Percentiles rank a stretch among this genome's conserved stretches.
Evolutionary conservation across 1,140 invertebrate genomes (phyloP).

Genomic region (Drosophila arizonae): DNA sequence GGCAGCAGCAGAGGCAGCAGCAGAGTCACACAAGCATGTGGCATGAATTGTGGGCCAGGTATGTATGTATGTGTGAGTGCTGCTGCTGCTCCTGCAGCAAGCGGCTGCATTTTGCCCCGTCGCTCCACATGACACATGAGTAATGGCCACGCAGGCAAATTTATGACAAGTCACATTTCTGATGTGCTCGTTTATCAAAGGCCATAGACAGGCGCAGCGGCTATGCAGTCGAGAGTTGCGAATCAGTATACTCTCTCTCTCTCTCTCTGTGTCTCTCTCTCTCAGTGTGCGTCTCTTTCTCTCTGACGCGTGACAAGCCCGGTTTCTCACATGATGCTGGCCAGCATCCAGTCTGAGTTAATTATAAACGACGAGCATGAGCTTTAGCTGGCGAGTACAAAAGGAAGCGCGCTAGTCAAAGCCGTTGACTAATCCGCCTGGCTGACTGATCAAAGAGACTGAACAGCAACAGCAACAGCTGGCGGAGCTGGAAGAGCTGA

Average conservation of each 20-base stretch:
- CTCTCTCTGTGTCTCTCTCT: neutral
- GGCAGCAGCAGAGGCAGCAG: neutral
- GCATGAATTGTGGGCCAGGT: constrained; percentile 6
- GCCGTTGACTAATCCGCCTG: constrained; percentile 65
- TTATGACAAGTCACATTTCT: constrained; percentile 82
- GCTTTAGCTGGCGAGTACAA: constrained; percentile 45
- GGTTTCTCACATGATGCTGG: constrained; percentile 47
- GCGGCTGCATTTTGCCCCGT: constrained; percentile 29
- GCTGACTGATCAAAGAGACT: constrained; percentile 71
- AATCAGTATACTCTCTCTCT: neutral
- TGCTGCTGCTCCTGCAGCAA: constrained; percentile 38
- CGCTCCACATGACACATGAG: constrained; percentile 79
- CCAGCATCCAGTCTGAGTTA: constrained; percentile 56
- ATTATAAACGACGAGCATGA: constrained; percentile 77
- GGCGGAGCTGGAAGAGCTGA: neutral
- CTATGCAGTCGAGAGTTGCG: neutral
- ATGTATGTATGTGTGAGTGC: constrained; percentile 1
- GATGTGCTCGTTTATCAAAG: constrained; percentile 80
- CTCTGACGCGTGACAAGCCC: constrained; percentile 69
- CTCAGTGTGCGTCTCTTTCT: neutral
- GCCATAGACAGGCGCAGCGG: constrained; percentile 63
- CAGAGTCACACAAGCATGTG: neutral
- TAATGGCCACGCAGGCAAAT: constrained; percentile 81
- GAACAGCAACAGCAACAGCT: neutral
- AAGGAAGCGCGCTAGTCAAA: constrained; percentile 58